Conservation (phyloP, 1,140 invertebrate species). For the Cotesia typhae region DNA sequence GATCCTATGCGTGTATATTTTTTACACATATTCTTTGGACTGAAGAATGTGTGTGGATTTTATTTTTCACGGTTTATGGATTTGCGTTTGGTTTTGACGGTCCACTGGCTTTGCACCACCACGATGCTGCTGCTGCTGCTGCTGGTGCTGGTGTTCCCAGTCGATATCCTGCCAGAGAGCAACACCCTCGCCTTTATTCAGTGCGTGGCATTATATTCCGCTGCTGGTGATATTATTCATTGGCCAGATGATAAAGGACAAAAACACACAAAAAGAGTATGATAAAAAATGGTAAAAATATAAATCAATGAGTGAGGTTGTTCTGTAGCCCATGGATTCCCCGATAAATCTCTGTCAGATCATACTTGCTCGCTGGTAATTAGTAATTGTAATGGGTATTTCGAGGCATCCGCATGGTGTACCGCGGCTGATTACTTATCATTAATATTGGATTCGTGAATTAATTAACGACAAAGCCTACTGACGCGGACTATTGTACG, state of each 20-base stretch:
- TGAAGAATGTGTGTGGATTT: neutral
- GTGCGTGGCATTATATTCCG: too few species aligned
- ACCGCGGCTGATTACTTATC: conserved; percentile 59
- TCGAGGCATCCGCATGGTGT: conserved; percentile 39
- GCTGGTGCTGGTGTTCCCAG: too few species aligned
- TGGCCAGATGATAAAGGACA: conserved; percentile 12
- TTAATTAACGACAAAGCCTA: conserved; percentile 59
- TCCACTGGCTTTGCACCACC: neutral
- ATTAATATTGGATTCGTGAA: conserved; percentile 61
- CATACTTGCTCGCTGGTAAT: conserved; percentile 44
- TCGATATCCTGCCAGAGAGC: neutral
- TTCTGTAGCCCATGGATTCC: conserved; percentile 16
- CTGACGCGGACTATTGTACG: conserved; percentile 46
- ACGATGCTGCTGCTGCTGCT: neutral
- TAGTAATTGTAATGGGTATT: conserved; percentile 58
- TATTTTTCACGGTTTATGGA: conserved; percentile 10
- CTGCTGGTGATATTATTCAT: conserved; percentile 12
- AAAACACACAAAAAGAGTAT: neutral
- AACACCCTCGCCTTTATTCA: too few species aligned
- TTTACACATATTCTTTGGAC: too few species aligned
- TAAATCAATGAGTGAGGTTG: conserved; percentile 10
- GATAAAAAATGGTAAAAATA: neutral
- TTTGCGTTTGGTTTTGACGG: conserved; percentile 4
- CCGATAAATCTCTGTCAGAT: conserved; percentile 35
- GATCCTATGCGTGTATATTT: too few species aligned